A percentile compares a stretch with the other conserved stretches of the same genome.
These are phyloP conservation scores for Lycophotia porphyrea DNA, from an alignment of 2,888 invertebrate genomes.

Conservation along the genomic window DNA sequence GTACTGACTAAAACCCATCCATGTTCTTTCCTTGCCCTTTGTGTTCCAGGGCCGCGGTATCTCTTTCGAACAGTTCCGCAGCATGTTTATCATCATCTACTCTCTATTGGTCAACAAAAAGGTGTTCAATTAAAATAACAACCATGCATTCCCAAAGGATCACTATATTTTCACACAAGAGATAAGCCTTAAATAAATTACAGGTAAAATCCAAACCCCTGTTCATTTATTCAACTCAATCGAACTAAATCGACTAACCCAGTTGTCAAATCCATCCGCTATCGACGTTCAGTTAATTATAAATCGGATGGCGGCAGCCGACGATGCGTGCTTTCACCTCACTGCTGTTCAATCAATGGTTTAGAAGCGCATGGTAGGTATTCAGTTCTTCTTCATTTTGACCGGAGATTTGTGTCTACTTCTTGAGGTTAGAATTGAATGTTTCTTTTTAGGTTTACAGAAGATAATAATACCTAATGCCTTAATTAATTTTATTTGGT, in stretches of 20 bases:
- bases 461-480: neutral
- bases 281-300: constrained; percentile 53
- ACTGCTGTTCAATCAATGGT: constrained; percentile 12
- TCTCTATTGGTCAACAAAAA: neutral
- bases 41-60: too few species aligned
- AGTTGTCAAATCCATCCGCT: constrained; percentile 50
- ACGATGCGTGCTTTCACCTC: constrained; percentile 30
- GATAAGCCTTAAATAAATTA: constrained; percentile 26
- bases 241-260: constrained; percentile 12
- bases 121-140: neutral
- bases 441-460: too few species aligned
- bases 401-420: neutral
- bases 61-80: too few species aligned
- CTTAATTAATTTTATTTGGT: neutral
- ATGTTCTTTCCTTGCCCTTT: too few species aligned
- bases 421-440: neutral
- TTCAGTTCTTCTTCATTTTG: neutral
- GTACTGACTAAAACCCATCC: too few species aligned
- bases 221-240: constrained; percentile 42
- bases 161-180: constrained; percentile 4
- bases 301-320: constrained; percentile 39
- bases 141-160: neutral
- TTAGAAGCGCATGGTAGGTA: neutral
- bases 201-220: constrained; percentile 8
- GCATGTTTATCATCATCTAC: neutral